phyloP scores from a whole-genome alignment of 2,113 vertebrate genomes.

The Barnardius zonarius region DNA sequence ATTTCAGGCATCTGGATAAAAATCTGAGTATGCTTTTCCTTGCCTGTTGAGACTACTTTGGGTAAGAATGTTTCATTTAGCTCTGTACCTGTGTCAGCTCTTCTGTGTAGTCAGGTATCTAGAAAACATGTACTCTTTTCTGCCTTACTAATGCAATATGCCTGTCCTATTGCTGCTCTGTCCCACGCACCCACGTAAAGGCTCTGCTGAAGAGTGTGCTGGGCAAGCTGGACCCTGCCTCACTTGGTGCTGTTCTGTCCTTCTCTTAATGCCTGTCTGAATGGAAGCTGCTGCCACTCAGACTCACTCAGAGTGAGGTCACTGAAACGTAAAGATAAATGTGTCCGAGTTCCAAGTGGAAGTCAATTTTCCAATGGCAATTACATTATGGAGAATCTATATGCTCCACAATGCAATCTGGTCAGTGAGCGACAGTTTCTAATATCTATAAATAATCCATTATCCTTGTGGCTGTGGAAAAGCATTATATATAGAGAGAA shows the following conservation, averaged over 20 bases:
- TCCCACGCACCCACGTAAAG: not conserved
- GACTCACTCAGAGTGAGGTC: not conserved
- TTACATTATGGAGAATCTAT: conserved; percentile 26
- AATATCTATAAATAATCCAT: not conserved
- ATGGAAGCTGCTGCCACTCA: not conserved
- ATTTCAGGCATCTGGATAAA: not conserved
- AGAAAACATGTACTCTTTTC: not conserved
- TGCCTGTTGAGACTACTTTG: not conserved
- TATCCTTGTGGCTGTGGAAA: not conserved
- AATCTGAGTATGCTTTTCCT: not conserved
- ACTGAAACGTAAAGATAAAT: not conserved
- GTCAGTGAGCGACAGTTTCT: not conserved
- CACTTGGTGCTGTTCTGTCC: not conserved
- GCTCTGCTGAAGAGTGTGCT: not conserved
- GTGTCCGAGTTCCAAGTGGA: not conserved
- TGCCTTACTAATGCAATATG: not conserved
- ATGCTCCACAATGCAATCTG: not conserved
- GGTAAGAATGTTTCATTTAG: not conserved
- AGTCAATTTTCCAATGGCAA: conserved; percentile 28
- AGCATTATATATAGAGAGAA: not conserved
- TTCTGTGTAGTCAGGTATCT: not conserved
- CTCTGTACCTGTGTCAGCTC: not conserved
- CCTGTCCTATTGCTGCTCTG: not conserved
- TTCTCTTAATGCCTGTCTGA: not conserved
- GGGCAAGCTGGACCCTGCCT: not conserved